Evolutionary conservation across 1,140 invertebrate species (phyloP), one percentile per base, ranked within the genome.

Genomic region (Drosophila azteca): DNA sequence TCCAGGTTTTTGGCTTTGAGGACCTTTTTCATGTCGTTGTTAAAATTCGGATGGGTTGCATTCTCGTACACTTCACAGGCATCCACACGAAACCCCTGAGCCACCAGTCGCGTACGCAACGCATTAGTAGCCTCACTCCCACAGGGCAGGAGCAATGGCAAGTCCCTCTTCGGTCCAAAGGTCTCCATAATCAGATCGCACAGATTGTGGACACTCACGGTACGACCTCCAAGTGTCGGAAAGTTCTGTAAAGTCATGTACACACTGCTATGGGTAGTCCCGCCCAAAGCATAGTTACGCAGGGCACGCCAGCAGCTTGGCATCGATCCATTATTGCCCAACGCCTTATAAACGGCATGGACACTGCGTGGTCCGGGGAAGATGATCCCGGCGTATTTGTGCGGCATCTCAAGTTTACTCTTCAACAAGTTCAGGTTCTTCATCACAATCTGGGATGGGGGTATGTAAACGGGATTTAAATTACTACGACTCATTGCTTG

Each of bases 61-160:
- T 91, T 93, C 54, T 93, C 92, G 82, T 92, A 93, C 1, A 93
- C 92, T 17, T 92, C 92, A 13, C 93, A 44, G 11, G 90, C 55
- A 50, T 93, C 93, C 26, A 93, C 69, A 9, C 58, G 58, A 6
- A 93, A 91, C 3, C 85, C 83, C 13, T 88, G 75, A 11, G 78
- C 57, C 11, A 84, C 20, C 13, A 93, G 55, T 17, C 85, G 78
- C 13, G 75, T 80, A 0, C 92, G 91, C 41, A 93, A 69, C 1
- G 80, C 91, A 60, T 93, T 92, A 6, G 90, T 91, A 17, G 90
- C 90, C 20, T 92, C 65, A 64, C 92, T 93, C 2, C 93, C 92
- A 71, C 92, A 93, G 1, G 93, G 93, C 54, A 93, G 93, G 1
- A 93, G 78, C 59, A 93, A 91, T 43, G 90, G 92, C 6, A 76